Base-by-base conservation (phyloP, 2,888 invertebrate genomes). In the Lamellibrachia columna region DNA sequence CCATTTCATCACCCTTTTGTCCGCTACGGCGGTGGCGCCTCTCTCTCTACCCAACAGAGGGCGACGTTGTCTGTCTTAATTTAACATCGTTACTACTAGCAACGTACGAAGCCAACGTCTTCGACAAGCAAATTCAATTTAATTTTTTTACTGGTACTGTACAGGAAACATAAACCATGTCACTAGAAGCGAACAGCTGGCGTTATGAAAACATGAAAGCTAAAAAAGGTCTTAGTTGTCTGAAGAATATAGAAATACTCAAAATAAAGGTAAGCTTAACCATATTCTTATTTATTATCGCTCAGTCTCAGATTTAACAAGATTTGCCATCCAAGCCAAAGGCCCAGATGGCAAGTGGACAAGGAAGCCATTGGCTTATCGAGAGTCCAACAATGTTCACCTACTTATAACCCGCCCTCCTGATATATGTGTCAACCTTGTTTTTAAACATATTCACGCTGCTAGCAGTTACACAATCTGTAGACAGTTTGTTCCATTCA, bases 171-270 rank as follows among this genome's bases (percentile, higher is more conserved):
- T 75, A 75, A 75, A 75, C n/a, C 11, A 75, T 75, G 75, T 22
- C 75, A 75, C 75, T 75, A 75, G 75, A 75, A 75, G 75, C 75
- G 75, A 75, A 75, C n/a, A 75, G 75, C n/a, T 75, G 75, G 75
- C 75, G 75, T 15, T 75, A 75, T 75, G 75, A 75, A 75, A 75
- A 75, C 75, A 75, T 75, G 75, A 75, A 75, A 75, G n/a, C 75
- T 22, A 75, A 75, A 75, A 0, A 15, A 22, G 75, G 75, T 3
- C 1, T n/a, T 75, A 11, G 4, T 22, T 75, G 75, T 75, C 15
- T 22, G 75, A 75, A 22, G 75, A 75, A n/a, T 75, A 2, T 75
- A 1, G 75, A 75, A 75, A 6, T 3, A 75, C 75, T 75, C 22
- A 75, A 75, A 75, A 75, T 75, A 75, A 75, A 75, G 75, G 75